Evolutionary conservation across 1,140 invertebrate genomes (phyloP).

Genomic region (Stegodyphus mimosarum): DNA sequence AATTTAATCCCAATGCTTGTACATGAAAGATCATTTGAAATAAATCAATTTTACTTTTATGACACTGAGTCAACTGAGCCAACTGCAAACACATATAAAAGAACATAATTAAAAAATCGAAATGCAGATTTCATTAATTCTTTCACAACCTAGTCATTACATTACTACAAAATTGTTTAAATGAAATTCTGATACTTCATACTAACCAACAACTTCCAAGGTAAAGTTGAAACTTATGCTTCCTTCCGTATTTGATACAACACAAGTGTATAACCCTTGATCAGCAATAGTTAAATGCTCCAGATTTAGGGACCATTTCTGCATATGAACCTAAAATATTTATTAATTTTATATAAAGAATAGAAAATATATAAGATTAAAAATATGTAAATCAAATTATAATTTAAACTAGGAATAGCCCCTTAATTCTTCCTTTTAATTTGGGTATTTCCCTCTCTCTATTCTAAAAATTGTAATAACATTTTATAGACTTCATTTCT

Average conservation of each 20-base stretch:
- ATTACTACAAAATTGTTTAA: too few species aligned
- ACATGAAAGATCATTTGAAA: not conserved
- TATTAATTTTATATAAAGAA: not conserved
- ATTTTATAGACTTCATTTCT: not conserved
- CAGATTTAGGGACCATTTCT: conserved; percentile 46
- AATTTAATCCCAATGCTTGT: not conserved
- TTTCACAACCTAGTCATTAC: too few species aligned
- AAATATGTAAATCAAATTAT: not conserved
- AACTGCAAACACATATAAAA: too few species aligned
- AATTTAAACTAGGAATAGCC: not conserved
- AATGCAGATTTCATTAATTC: too few species aligned
- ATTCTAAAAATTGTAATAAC: not conserved
- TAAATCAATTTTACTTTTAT: not conserved
- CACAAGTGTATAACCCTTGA: conserved; percentile 65
- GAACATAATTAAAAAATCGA: too few species aligned
- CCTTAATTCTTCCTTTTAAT: not conserved
- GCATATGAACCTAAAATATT: conserved; percentile 38
- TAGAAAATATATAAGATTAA: not conserved
- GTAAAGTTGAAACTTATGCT: conserved; percentile 58
- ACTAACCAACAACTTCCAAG: conserved; percentile 51
- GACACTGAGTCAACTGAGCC: too few species aligned
- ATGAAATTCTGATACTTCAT: too few species aligned
- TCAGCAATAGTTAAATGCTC: conserved; percentile 60
- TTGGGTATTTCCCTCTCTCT: too few species aligned
- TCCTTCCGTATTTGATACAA: conserved; percentile 64